phyloP scores from a whole-genome alignment of 2,888 invertebrate genomes.

The Ctena decussata region DNA sequence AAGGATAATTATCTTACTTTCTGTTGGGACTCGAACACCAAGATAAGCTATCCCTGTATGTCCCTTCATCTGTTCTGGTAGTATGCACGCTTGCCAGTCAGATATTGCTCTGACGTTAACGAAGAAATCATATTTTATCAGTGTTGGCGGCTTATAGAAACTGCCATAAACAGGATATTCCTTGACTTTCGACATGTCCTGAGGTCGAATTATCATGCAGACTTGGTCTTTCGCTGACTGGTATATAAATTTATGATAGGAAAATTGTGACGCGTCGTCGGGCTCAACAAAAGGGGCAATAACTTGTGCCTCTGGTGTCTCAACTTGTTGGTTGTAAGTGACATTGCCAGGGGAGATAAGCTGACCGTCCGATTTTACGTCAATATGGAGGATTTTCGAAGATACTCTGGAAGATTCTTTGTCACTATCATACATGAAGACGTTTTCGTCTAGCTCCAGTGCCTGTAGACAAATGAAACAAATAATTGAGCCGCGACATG shows the following conservation, averaged over 20 bases:
- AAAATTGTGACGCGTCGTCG: slow-evolving; percentile 69
- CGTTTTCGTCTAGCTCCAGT: slow-evolving; percentile 53
- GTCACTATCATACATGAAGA: slow-evolving; percentile 62
- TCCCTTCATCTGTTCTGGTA: slow-evolving; percentile 34
- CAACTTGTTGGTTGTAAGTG: slow-evolving; percentile 43
- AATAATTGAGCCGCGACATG: too few species aligned
- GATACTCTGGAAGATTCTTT: slow-evolving; percentile 47
- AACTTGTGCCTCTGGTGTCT: slow-evolving; percentile 17
- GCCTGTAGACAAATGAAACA: too few species aligned
- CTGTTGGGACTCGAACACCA: slow-evolving; percentile 27
- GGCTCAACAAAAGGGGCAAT: slow-evolving; percentile 37
- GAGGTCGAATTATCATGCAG: slow-evolving; percentile 42
- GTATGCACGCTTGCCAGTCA: slow-evolving; percentile 42
- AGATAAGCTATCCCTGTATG: slow-evolving; percentile 48
- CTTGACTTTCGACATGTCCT: background rate
- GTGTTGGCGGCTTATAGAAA: slow-evolving; percentile 27
- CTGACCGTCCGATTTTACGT: slow-evolving; percentile 39
- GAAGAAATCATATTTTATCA: slow-evolving; percentile 36
- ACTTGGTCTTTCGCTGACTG: slow-evolving; percentile 58
- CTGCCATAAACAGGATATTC: slow-evolving; percentile 37
- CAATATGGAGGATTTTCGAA: slow-evolving; percentile 53
- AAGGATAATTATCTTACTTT: slow-evolving; percentile 40
- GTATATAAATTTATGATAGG: slow-evolving; percentile 68
- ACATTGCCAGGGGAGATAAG: slow-evolving; percentile 33
- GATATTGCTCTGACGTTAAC: slow-evolving; percentile 1